Conservation (phyloP, 2,113 vertebrate genomes). For the Hassar affinis region DNA sequence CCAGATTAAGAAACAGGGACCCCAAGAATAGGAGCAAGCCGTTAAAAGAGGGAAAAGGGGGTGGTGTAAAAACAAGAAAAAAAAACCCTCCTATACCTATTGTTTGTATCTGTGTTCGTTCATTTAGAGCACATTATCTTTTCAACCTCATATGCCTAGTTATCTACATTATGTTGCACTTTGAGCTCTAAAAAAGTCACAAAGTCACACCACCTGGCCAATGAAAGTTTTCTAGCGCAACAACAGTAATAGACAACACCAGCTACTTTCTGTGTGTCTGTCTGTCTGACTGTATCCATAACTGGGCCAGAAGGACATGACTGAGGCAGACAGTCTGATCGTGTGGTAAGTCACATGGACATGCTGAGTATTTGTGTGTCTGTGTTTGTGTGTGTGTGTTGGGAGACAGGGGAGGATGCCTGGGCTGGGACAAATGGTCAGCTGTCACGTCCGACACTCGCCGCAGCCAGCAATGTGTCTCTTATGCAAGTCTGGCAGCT, state of each 20-base stretch:
- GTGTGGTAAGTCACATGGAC: conserved; percentile 12
- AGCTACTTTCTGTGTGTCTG: not conserved
- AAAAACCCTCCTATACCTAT: not conserved
- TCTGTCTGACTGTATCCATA: conserved; percentile 30
- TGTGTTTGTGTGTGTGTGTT: conserved; percentile 30
- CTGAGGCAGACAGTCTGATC: not conserved
- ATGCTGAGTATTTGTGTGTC: not conserved
- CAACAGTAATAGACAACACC: not conserved
- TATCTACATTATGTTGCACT: not conserved
- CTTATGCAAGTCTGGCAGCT: conserved; percentile 53
- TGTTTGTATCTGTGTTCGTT: not conserved
- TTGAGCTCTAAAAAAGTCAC: not conserved
- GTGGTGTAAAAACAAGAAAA: not conserved
- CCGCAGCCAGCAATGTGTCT: conserved; percentile 22
- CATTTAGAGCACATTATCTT: not conserved
- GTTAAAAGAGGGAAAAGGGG: too few relatives aligned
- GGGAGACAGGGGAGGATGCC: conserved; percentile 38
- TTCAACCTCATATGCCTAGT: too few relatives aligned
- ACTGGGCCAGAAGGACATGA: not conserved
- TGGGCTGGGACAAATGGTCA: conserved; percentile 59
- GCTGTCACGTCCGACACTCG: conserved; percentile 67
- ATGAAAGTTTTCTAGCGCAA: conserved; percentile 5
- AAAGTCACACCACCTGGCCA: not conserved
- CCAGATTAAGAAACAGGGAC: too few relatives aligned
- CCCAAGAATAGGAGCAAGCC: too few relatives aligned